Evolutionary conservation across 2,888 invertebrate species (phyloP).

Genomic region (Pocota personata): DNA sequence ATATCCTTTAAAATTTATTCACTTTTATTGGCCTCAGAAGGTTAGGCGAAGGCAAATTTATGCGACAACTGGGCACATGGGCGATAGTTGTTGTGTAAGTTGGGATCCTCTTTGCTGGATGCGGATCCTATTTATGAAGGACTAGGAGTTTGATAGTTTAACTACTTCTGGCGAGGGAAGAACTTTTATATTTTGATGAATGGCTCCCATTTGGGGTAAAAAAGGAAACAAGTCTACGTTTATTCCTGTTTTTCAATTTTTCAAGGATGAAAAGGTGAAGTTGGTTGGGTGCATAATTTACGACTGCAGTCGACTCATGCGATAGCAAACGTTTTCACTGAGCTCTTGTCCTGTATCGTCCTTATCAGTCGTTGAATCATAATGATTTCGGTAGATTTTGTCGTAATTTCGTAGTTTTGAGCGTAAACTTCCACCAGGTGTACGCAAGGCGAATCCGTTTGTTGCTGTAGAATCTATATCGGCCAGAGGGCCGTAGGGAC

Average conservation of each 20-base stretch:
- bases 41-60: slow-evolving; percentile 51
- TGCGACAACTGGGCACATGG: slow-evolving; percentile 54
- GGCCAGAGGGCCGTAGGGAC: slow-evolving; percentile 59
- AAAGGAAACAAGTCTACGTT: slow-evolving; percentile 13
- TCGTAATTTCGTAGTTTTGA: slow-evolving; percentile 70
- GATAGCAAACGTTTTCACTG: slow-evolving; percentile 67
- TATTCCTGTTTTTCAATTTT: slow-evolving; percentile 21
- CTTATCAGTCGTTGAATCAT: slow-evolving; percentile 44
- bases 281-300: slow-evolving; percentile 1
- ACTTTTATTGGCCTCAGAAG: slow-evolving; percentile 66
- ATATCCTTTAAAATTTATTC: slow-evolving; percentile 67
- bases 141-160: slow-evolving; percentile 56
- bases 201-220: slow-evolving; percentile 47
- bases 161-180: slow-evolving; percentile 28
- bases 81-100: slow-evolving; percentile 4
- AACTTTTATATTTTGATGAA: slow-evolving; percentile 57
- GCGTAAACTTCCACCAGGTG: slow-evolving; percentile 64
- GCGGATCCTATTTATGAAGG: slow-evolving; percentile 48
- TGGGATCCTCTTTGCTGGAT: background rate
- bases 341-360: slow-evolving; percentile 48
- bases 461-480: slow-evolving; percentile 35
- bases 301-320: slow-evolving; percentile 59
- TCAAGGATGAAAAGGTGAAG: background rate
- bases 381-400: slow-evolving; percentile 59
- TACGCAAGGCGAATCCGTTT: slow-evolving; percentile 59